Evolutionary conservation across 2,888 invertebrate genomes (phyloP).

Genomic region (Dendrolimus pini): DNA sequence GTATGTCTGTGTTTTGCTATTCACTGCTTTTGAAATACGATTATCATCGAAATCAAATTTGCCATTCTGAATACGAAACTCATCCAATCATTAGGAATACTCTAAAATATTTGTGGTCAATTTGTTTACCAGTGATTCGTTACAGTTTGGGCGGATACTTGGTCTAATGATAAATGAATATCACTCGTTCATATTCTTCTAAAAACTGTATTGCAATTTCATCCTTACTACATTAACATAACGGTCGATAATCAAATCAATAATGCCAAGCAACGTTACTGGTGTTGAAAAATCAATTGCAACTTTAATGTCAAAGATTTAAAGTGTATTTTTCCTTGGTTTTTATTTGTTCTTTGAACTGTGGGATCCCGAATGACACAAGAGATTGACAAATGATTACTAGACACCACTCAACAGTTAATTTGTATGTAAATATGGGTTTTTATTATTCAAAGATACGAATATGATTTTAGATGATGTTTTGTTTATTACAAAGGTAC

Average conservation of each 20-base stretch:
- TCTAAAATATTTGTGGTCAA: conserved; percentile 67
- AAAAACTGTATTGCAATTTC: conserved; percentile 14
- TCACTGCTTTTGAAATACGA: no score
- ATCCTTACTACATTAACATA: conserved; percentile 21
- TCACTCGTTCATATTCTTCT: conserved; percentile 55
- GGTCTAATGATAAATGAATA: conserved; percentile 67
- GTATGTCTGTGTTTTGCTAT: no score
- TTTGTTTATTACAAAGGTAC: no score
- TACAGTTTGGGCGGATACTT: conserved; percentile 72
- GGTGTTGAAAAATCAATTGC: conserved; percentile 25
- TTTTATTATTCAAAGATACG: conserved; percentile 12
- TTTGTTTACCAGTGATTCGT: conserved; percentile 73
- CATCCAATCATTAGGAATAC: conserved; percentile 27
- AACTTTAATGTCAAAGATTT: conserved; percentile 31
- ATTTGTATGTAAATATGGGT: conserved; percentile 65
- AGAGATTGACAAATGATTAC: conserved; percentile 66
- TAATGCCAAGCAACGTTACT: background rate
- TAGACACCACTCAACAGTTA: conserved; percentile 64
- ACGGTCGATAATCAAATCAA: conserved; percentile 16
- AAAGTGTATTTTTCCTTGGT: conserved; percentile 31
- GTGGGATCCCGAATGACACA: conserved; percentile 59
- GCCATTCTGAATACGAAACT: background rate
- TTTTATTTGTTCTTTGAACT: conserved; percentile 20
- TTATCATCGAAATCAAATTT: background rate
- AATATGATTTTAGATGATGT: no score